Evolutionary conservation across 2,797 vertebrate genomes (phyloP).

Genomic region (Liparis tanakae): DNA sequence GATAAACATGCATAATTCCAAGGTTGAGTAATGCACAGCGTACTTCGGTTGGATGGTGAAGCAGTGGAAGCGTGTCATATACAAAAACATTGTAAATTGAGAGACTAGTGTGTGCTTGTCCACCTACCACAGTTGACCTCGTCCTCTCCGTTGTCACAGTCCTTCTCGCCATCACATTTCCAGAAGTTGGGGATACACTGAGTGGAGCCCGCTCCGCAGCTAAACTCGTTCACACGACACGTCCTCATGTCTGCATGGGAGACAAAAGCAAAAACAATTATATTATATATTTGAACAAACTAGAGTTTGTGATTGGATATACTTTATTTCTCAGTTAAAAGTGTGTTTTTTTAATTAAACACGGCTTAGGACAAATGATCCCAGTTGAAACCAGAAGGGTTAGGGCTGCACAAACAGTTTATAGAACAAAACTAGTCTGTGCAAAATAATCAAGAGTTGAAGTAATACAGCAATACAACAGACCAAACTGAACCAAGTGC

Average conservation of each 20-base stretch:
- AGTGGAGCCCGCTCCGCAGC: conserved; percentile 91
- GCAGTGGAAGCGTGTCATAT: background rate
- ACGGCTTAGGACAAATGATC: background rate
- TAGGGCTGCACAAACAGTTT: no score
- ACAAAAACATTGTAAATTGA: background rate
- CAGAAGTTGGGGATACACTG: conserved; percentile 95
- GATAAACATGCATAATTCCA: background rate
- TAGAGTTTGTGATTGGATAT: no score
- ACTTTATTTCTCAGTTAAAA: no score
- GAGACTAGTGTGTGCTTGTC: background rate
- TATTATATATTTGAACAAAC: no score
- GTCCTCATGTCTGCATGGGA: conserved; percentile 88
- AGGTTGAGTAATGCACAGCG: background rate
- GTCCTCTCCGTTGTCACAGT: conserved; percentile 95
- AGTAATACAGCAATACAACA: background rate
- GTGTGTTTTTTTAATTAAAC: no score
- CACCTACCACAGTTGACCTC: conserved; percentile 94
- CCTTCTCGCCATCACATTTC: conserved; percentile 96
- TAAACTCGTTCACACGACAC: conserved; percentile 93
- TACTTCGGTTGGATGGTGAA: background rate
- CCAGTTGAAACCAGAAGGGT: background rate
- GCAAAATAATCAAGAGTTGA: no score
- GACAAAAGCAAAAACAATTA: conserved; percentile 4
- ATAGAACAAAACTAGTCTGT: no score
- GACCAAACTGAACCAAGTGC: background rate